Percentiles rank a stretch among this genome's conserved stretches.
Evolutionary conservation across 1,140 invertebrate genomes (phyloP).

Genomic region (Propsilocerus akamusi): DNA sequence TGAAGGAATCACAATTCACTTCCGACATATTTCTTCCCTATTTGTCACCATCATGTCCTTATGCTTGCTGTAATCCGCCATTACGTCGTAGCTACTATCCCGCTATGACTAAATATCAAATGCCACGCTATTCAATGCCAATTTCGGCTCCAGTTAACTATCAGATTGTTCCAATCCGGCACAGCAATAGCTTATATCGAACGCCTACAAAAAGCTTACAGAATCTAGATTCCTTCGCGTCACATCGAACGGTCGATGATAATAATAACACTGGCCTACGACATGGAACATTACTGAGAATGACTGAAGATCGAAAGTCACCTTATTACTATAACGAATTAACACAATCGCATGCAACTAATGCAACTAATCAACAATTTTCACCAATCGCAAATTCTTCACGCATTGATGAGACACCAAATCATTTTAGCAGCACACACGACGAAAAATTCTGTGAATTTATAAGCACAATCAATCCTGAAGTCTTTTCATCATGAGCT

Average conservation of each 20-base stretch:
- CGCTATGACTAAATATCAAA: neutral
- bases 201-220: neutral
- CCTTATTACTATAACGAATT: conserved; percentile 20
- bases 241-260: neutral
- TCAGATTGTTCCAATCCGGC: conserved; percentile 1
- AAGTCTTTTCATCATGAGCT: neutral
- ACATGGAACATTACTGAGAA: neutral
- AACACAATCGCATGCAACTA: neutral
- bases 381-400: no score
- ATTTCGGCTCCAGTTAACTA: neutral
- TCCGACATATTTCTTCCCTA: conserved; percentile 5
- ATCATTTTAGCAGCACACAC: neutral
- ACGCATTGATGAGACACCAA: no score
- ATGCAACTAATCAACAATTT: neutral
- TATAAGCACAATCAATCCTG: neutral
- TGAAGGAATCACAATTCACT: neutral
- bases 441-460: neutral
- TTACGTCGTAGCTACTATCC: neutral
- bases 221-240: neutral
- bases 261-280: neutral
- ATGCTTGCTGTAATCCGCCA: neutral
- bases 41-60: conserved; percentile 1
- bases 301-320: conserved; percentile 13
- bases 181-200: neutral
- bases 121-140: neutral